These are phyloP conservation scores for Tapirus terrestris DNA, from an alignment of 2,113 vertebrate genomes.

Conservation along the genomic window DNA sequence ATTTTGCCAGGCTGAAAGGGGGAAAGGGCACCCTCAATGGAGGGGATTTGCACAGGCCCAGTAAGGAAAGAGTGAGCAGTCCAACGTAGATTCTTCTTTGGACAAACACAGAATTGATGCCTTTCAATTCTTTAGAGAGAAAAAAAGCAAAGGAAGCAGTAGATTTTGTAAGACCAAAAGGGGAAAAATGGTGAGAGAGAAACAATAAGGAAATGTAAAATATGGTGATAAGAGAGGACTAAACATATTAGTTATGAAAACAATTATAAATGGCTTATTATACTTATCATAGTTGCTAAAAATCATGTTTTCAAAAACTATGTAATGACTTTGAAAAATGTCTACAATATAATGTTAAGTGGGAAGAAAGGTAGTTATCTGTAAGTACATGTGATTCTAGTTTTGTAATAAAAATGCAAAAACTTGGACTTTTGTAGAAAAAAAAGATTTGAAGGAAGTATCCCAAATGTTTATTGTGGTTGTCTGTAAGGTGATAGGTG, in stretches of 20 bases:
- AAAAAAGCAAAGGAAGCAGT: not conserved
- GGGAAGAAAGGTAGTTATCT: not conserved
- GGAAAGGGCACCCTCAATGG: not conserved
- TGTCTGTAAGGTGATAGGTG: not conserved
- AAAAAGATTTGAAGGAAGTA: not conserved
- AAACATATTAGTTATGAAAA: not conserved
- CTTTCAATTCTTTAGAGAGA: not conserved
- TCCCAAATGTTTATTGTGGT: not conserved
- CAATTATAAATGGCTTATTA: not conserved
- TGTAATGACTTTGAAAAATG: not conserved
- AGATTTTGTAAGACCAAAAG: not conserved
- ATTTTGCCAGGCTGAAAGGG: not conserved
- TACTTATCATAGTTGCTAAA: not conserved
- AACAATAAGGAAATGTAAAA: not conserved
- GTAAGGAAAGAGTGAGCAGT: too few species aligned
- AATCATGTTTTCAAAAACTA: not conserved
- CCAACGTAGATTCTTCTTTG: not conserved
- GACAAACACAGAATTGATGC: not conserved
- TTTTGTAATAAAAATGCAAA: slow-evolving; percentile 19
- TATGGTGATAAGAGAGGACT: not conserved
- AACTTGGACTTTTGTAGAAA: not conserved
- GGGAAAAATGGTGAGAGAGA: not conserved
- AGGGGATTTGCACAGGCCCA: not conserved
- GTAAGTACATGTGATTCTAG: not conserved
- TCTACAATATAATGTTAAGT: not conserved